Percentiles rank a stretch among this genome's conserved stretches.
Evolutionary conservation across 2,113 vertebrate species (phyloP).

Genomic region (Rhadina sibilatrix): DNA sequence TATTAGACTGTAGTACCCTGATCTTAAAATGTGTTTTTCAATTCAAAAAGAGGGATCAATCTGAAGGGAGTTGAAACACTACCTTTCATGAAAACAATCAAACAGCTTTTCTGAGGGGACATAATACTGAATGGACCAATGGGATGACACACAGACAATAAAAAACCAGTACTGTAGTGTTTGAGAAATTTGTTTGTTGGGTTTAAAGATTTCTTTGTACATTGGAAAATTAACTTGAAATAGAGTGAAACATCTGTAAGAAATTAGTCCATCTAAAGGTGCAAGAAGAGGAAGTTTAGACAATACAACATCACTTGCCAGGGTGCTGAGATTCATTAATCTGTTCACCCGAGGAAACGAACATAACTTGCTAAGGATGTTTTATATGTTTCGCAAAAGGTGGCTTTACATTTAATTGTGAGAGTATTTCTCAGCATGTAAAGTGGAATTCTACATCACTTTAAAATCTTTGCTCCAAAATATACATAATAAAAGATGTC

Average conservation of each 20-base stretch:
- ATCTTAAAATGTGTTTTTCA: not conserved
- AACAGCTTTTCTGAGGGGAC: not conserved
- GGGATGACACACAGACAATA: not conserved
- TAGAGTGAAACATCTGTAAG: not conserved
- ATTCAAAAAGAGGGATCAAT: not conserved
- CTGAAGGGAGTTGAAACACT: not conserved
- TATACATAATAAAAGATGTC: not conserved
- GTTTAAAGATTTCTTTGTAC: not conserved
- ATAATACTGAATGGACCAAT: accelerated
- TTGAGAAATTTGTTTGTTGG: not conserved
- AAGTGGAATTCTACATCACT: not conserved
- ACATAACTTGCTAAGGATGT: not conserved
- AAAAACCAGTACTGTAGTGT: not conserved
- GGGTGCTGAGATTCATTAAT: not conserved
- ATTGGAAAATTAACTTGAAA: not conserved
- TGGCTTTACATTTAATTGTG: not conserved
- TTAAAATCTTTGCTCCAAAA: not conserved
- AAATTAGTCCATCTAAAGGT: not conserved
- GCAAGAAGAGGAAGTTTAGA: not conserved
- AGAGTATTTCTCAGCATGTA: not conserved
- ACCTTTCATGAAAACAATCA: not conserved
- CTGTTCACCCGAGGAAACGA: not conserved
- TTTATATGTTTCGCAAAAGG: not conserved
- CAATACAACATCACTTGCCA: not conserved
- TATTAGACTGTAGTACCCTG: not conserved